Conservation (phyloP, 2,888 invertebrate species). For the Drosophila neutralis region DNA sequence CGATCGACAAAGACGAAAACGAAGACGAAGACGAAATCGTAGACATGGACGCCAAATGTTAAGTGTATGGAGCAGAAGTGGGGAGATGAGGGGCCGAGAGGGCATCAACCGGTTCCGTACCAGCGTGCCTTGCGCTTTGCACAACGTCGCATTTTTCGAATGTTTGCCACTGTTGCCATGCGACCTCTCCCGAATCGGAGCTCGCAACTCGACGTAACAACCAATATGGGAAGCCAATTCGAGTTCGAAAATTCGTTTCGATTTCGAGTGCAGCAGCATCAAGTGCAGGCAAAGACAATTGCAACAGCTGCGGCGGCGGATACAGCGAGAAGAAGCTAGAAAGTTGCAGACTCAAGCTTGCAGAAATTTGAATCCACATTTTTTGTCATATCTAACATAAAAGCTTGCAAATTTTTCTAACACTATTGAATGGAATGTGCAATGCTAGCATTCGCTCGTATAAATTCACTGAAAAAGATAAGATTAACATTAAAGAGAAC, state of each 20-base stretch:
- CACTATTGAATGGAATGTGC: slow-evolving; percentile 22
- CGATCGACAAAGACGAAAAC: slow-evolving; percentile 43
- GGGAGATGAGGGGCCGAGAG: not conserved
- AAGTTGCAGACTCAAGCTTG: slow-evolving; percentile 1
- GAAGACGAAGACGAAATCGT: slow-evolving; percentile 14
- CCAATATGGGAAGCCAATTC: slow-evolving; percentile 2
- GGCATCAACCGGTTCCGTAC: slow-evolving; percentile 62
- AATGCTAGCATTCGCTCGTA: slow-evolving; percentile 33
- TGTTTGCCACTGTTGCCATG: slow-evolving; percentile 55
- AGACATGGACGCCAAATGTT: slow-evolving; percentile 1
- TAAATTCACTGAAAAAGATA: slow-evolving; percentile 41
- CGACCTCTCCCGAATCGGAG: slow-evolving; percentile 17
- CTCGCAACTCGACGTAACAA: slow-evolving; percentile 28
- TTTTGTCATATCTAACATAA: not conserved
- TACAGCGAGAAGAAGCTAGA: not conserved
- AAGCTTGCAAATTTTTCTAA: not conserved
- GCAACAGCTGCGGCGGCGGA: slow-evolving; percentile 33
- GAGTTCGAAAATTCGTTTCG: not conserved
- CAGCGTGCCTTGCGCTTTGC: slow-evolving; percentile 37
- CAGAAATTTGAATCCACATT: not conserved
- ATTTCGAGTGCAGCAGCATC: not conserved
- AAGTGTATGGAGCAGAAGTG: not conserved
- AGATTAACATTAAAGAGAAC: slow-evolving; percentile 37
- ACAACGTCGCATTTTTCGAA: slow-evolving; percentile 27
- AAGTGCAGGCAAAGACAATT: slow-evolving; percentile 23